phyloP scores from a whole-genome alignment of 2,888 invertebrate species.

The Leptopilina syphax region DNA sequence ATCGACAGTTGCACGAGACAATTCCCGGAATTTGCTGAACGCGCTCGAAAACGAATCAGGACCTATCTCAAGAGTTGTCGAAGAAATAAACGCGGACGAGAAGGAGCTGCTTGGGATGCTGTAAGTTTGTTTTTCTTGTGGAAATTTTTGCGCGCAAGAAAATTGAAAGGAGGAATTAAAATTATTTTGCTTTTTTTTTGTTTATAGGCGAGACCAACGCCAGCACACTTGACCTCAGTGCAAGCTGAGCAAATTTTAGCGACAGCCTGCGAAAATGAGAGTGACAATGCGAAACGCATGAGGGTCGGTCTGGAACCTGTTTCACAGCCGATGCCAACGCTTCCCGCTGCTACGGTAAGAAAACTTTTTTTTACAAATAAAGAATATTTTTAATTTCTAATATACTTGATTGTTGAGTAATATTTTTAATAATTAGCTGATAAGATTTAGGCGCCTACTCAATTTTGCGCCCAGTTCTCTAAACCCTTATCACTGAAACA shows the following conservation, averaged over 20 bases:
- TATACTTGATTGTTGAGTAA: too few relatives aligned
- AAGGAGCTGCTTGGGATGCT: constrained; percentile 90
- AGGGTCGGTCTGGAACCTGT: constrained; percentile 96
- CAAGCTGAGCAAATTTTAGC: constrained; percentile 97
- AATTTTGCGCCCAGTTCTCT: too few relatives aligned
- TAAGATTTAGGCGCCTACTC: too few relatives aligned
- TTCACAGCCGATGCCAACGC: constrained; percentile 91
- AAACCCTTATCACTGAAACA: too few relatives aligned
- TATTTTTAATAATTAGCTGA: too few relatives aligned
- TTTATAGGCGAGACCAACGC: constrained; percentile 91
- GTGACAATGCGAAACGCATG: constrained; percentile 98
- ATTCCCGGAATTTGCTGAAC: constrained; percentile 97
- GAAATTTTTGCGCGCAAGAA: neutral
- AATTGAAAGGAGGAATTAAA: neutral
- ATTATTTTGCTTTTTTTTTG: constrained; percentile 17
- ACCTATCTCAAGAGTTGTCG: constrained; percentile 97
- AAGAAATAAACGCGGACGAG: constrained; percentile 94
- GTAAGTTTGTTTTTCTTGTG: constrained; percentile 79
- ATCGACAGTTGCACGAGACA: constrained; percentile 97
- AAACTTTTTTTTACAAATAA: neutral
- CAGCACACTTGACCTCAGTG: constrained; percentile 96
- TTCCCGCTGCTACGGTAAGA: constrained; percentile 82
- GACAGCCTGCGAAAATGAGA: constrained; percentile 97
- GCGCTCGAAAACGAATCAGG: constrained; percentile 95
- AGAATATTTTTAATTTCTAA: neutral